phyloP scores from a whole-genome alignment of 2,113 vertebrate species.

The Rhea pennata region DNA sequence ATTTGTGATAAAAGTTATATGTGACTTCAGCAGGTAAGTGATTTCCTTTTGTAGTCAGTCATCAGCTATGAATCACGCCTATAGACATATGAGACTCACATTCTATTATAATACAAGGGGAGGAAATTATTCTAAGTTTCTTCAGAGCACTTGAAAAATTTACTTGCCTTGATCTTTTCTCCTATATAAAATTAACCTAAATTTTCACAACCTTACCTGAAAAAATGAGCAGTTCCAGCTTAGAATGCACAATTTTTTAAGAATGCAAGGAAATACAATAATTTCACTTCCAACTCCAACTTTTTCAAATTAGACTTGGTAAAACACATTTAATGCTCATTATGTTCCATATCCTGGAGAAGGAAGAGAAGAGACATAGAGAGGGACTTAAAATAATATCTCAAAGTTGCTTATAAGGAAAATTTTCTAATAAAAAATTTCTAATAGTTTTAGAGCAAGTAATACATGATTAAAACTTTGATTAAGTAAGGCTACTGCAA shows the following conservation, averaged over 20 bases:
- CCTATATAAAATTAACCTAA: neutral
- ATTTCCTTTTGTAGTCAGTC: neutral
- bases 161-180: neutral
- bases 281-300: neutral
- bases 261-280: neutral
- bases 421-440: neutral
- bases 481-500: slow-evolving; percentile 16
- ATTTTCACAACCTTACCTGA: neutral
- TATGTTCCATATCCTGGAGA: neutral
- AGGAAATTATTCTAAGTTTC: neutral
- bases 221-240: neutral
- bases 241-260: neutral
- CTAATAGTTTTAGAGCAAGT: neutral
- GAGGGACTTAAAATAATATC: neutral
- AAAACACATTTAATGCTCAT: neutral
- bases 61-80: neutral
- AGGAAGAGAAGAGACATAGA: neutral
- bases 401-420: neutral
- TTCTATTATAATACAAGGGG: neutral
- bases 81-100: neutral
- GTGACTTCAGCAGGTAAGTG: neutral
- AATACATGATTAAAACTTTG: slow-evolving; percentile 4
- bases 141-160: neutral
- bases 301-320: neutral
- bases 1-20: neutral